These are phyloP conservation scores for Siniperca undulata DNA, from an alignment of 2,797 vertebrate genomes.

Conservation along the genomic window DNA sequence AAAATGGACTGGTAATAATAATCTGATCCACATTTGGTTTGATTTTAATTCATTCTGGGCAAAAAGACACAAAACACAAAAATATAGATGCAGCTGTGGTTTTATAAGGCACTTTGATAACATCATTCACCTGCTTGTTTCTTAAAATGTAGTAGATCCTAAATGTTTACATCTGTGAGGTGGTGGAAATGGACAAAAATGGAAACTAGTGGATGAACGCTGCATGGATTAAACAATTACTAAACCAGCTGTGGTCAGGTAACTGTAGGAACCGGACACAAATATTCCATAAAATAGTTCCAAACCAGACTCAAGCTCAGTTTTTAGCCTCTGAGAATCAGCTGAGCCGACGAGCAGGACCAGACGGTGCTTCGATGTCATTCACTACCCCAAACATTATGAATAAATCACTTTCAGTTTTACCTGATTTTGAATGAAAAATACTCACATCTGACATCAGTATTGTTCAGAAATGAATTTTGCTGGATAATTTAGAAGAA, in stretches of 20 bases:
- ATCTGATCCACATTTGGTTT: constrained; percentile 66
- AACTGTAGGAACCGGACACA: background rate
- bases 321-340: constrained; percentile 27
- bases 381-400: background rate
- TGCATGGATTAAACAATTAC: background rate
- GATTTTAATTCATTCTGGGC: constrained; percentile 48
- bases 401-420: background rate
- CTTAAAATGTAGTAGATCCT: background rate
- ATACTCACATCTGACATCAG: background rate
- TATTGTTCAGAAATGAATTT: too few species aligned
- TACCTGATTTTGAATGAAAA: background rate
- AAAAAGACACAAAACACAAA: constrained; percentile 17
- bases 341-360: constrained; percentile 11
- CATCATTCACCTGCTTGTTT: constrained; percentile 12
- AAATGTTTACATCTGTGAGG: background rate
- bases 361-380: background rate
- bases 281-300: background rate
- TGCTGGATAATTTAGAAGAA: background rate
- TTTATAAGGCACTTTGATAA: constrained; percentile 10
- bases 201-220: background rate
- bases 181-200: background rate
- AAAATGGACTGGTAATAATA: constrained; percentile 72
- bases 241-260: constrained; percentile 15
- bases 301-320: background rate
- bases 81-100: constrained; percentile 27